phyloP scores from a whole-genome alignment of 2,113 vertebrate genomes.

The Mixornis gularis region DNA sequence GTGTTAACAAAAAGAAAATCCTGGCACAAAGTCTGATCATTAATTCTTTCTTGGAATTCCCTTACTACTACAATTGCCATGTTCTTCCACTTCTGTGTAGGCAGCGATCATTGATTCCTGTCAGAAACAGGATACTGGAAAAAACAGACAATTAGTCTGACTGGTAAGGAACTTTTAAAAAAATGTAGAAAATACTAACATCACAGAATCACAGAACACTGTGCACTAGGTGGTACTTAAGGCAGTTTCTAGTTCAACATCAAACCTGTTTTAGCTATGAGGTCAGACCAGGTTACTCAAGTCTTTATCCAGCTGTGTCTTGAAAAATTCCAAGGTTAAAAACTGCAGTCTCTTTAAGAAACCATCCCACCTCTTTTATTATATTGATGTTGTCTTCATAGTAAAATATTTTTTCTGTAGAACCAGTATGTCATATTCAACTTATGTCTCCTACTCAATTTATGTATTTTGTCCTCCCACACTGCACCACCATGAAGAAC shows the following conservation, averaged over 20 bases:
- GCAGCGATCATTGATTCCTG: neutral
- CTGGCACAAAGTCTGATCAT: neutral
- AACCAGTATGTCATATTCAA: neutral
- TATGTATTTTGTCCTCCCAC: neutral
- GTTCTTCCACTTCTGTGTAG: neutral
- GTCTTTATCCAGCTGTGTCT: neutral
- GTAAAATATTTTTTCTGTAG: neutral
- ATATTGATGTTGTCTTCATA: neutral
- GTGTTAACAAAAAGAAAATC: neutral
- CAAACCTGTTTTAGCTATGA: neutral
- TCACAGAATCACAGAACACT: neutral
- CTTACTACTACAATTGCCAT: neutral
- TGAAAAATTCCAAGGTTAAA: neutral
- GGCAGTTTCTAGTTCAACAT: neutral
- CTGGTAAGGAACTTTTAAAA: neutral
- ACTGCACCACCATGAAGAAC: neutral
- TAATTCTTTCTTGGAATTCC: neutral
- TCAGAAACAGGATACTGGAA: neutral
- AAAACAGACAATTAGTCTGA: neutral
- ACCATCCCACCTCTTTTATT: accelerated
- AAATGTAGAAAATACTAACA: neutral
- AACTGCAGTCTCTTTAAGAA: neutral
- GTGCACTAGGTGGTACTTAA: neutral
- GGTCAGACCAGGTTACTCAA: neutral
- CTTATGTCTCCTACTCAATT: neutral